Conservation (phyloP, 2,113 vertebrate genomes). For the Oplegnathus fasciatus region DNA sequence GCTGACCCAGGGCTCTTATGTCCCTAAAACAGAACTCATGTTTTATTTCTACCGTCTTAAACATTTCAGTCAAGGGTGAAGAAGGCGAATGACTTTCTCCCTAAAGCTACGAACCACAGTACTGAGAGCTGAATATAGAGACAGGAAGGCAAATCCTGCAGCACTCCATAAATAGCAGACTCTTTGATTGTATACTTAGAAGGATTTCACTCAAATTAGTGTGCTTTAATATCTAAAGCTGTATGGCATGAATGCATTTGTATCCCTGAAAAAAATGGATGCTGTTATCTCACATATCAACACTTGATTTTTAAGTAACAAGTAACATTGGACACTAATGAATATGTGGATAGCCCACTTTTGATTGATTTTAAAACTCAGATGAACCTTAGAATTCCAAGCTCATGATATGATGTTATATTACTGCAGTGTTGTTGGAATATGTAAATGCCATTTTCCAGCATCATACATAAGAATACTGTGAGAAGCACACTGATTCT, state of each 20-base stretch:
- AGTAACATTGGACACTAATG: no score
- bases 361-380: not conserved
- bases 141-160: not conserved
- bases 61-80: not conserved
- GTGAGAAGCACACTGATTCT: no score
- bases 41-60: not conserved
- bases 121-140: not conserved
- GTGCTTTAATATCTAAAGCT: not conserved
- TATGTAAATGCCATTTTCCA: not conserved
- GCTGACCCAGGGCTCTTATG: not conserved
- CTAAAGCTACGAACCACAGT: not conserved
- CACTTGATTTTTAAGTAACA: no score
- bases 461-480: not conserved
- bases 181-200: not conserved
- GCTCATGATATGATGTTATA: not conserved
- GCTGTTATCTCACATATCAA: not conserved
- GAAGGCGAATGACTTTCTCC: no score
- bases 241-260: not conserved
- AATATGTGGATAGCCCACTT: no score
- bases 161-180: not conserved
- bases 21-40: not conserved
- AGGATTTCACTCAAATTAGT: not conserved
- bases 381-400: not conserved
- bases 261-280: not conserved
- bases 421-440: not conserved